Conservation (phyloP, 2,888 invertebrate genomes). For the Geotrupes spiniger region DNA sequence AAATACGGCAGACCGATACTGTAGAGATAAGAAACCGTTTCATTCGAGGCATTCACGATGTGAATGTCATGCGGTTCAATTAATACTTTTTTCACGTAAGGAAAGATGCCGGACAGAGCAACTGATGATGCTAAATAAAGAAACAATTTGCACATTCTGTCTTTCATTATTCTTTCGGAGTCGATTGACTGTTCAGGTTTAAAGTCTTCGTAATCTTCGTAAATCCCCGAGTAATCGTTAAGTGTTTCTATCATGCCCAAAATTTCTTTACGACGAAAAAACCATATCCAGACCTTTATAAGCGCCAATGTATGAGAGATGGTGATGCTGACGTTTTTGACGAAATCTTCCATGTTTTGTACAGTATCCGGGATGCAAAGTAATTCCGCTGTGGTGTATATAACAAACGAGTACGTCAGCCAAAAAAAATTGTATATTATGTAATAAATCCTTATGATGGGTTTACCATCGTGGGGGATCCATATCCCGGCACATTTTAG, state of each 20-base stretch:
- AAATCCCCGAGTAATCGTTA: conserved; percentile 16
- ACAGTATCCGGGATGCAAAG: conserved; percentile 18
- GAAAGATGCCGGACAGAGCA: conserved; percentile 16
- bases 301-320: conserved; percentile 26
- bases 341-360: conserved; percentile 23
- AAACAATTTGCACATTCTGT: conserved; percentile 21
- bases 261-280: conserved; percentile 22
- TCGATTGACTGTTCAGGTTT: conserved; percentile 21
- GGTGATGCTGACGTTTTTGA: conserved; percentile 30
- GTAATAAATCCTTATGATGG: conserved; percentile 8
- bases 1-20: conserved; percentile 27
- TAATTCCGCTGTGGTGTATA: conserved; percentile 30
- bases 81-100: too few relatives aligned
- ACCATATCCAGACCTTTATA: conserved; percentile 29
- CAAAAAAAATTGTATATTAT: conserved; percentile 12
- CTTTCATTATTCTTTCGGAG: conserved; percentile 25
- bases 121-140: conserved; percentile 22
- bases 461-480: conserved; percentile 12
- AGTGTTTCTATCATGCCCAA: conserved; percentile 25
- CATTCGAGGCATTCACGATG: conserved; percentile 1
- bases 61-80: not conserved
- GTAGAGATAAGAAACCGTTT: too few relatives aligned
- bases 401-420: conserved; percentile 21
- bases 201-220: conserved; percentile 23
- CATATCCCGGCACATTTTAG: conserved; percentile 24